Evolutionary conservation across 2,113 vertebrate species (phyloP), one percentile per base, ranked within the genome.

Genomic region (Albula glossodonta): DNA sequence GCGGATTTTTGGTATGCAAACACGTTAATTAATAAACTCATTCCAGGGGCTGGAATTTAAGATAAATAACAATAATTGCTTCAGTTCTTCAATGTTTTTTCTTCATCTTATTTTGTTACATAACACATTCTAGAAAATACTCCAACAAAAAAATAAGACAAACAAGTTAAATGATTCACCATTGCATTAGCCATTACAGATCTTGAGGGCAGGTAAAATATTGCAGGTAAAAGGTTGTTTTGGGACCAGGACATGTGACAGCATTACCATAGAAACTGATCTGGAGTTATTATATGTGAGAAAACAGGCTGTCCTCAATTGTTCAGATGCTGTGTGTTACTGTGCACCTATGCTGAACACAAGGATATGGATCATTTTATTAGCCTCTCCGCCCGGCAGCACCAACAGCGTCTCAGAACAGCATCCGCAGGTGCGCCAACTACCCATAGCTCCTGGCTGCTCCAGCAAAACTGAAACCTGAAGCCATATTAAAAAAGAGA

Each of bases 231-330:
- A 1, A 48, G 31, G 51, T 81, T 81, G 80, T 81, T 80, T 11
- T 15, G 17, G 19, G 22, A 25, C n/a, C 48, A 25, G 51, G 60
- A 78, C 19, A 51, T 87, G 78, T 81, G 80, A 81, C 90, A 81
- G 60, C 22, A 89, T 93, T 90, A 84, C 91, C 91, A 93, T 93
- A 91, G 92, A 82, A 91, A 93, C 92, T 53, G 41, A 88, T 89
- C 86, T 88, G 86, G 86, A 84, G 84, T 80, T 86, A 84, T 81
- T 53, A 81, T 52, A 6, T 52, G 22, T 22, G 50, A 53, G 80
- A 13, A 81, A 81, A 80, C 15, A 51, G 78, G 50, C 80, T 52
- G 51, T 81, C 51, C 80, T 52, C 80, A 7, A 19, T 51, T 19
- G n/a, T 5, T 22, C 80, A 11, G 31, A 11, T 22, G 5, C n/a